Base-by-base conservation (phyloP, 2,797 vertebrate genomes). In the Enteromius thamalakanensis region DNA sequence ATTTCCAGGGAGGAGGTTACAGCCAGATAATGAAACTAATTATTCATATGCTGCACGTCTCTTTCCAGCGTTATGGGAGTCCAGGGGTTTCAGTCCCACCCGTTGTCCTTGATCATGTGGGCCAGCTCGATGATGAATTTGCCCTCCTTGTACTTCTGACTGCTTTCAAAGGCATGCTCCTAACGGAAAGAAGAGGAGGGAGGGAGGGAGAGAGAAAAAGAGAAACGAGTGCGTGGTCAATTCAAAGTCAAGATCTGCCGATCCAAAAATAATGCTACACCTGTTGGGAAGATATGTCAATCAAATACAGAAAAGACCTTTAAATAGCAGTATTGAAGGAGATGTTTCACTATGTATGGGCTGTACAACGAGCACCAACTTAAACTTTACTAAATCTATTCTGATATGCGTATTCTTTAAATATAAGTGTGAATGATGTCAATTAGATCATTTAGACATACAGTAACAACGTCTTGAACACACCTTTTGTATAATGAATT, bases 51-150 rank as follows among this genome's bases (percentile, higher is more conserved):
- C 84, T 79, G 47, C 40, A 69, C 26, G 32, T 77, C 79, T 60
- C 34, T 69, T 78, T 77, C 58, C 26, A 64, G 70, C 62, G 53
- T 42, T 29, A 58, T 5, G 23, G 62, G n/a, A 68, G 47, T 23
- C n/a, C 23, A 7, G 71, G 49, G 68, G 49, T 34, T 23, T 99
- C 96, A 99, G 93, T 98, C 98, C 98, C 98, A 99, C 94, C 98
- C 98, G 79, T 99, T 99, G 95, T 99, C 98, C 94, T 99, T 99
- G 95, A 99, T 99, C 98, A 99, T 99, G 95, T 99, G 98, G 88
- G 98, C 98, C 93, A 99, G 94, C 94, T 99, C 98, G 90, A 99
- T 99, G 95, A 99, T 99, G 96, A 98, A 99, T 94, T 99, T 99
- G 91, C 98, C 98, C 95, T 99, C 98, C 95, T 99, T 99, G 93